Base-by-base conservation (phyloP, 2,113 vertebrate species). In the Ellobius talpinus region DNA sequence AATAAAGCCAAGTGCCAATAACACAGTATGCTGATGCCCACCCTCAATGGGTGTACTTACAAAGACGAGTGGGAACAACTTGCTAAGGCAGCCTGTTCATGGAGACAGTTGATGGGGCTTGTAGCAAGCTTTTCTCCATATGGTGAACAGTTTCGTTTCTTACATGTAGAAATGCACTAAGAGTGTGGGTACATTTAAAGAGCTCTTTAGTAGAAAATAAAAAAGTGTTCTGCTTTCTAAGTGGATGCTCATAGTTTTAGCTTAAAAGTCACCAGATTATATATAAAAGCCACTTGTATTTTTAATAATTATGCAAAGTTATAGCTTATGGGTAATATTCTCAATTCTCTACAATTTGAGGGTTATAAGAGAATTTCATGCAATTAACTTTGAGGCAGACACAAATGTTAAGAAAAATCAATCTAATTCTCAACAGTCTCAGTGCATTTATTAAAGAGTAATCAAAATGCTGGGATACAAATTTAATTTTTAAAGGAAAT, bases 391-490 rank as follows among this genome's bases (percentile, higher is more conserved):
- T 24, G 33, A 91, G 33, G 55, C 4, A 76, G 36, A 16, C 13
- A 76, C 9, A 94, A 61, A 91, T 72, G 36, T 14, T 89, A 78
- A 89, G 70, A 86, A 72, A 91, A 94, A 81, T 45, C 88, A 94
- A 58, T 82, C 17, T 61, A 45, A 84, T 66, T 77, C 42, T 24
- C 10, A 47, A 24, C 8, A 63, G 92, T 72, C 45, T 96, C 36
- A 55, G 63, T 77, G 19, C 52, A n/a, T 81, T 92, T 95, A 76
- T 52, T 91, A 86, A 92, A 77, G 42, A 93, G 73, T 23, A 65
- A 76, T 92, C 88, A 72, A 81, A 89, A 61, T 26, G 8, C 42
- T 61, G 0, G 42, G 21, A 79, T 88, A 93, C 82, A 94, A 82
- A 94, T 47, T 29, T 77, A 89, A 94, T 36, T 91, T 91, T 89